phyloP scores from a whole-genome alignment of 2,888 invertebrate genomes.

The Catonia carolina region DNA sequence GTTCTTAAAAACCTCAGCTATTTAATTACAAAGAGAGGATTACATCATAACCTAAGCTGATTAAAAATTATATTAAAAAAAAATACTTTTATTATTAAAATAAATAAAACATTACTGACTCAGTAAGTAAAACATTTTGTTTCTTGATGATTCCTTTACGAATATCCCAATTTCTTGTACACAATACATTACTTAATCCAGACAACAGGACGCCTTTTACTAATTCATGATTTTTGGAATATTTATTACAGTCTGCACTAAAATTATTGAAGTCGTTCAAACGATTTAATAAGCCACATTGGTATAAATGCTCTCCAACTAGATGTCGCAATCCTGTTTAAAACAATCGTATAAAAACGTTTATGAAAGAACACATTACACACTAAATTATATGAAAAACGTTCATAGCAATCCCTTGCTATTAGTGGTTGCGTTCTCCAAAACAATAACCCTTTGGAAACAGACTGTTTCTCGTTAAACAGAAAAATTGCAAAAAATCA shows the following conservation, averaged over 20 bases:
- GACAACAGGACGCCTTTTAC: constrained; percentile 52
- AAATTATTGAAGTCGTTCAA: constrained; percentile 33
- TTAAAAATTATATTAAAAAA: no score
- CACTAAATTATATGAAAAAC: no score
- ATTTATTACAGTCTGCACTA: constrained; percentile 43
- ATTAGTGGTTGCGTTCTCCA: no score
- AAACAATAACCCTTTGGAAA: no score
- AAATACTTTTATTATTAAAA: no score
- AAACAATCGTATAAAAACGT: not conserved
- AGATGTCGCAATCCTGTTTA: constrained; percentile 51
- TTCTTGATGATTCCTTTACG: constrained; percentile 48
- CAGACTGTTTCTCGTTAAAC: no score
- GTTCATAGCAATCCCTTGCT: no score
- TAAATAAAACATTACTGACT: constrained; percentile 10
- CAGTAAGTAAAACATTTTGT: constrained; percentile 5
- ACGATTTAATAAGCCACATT: constrained; percentile 40
- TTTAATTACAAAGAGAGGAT: no score
- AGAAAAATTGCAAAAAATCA: no score
- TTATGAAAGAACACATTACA: not conserved
- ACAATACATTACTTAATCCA: constrained; percentile 51
- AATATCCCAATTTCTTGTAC: constrained; percentile 45
- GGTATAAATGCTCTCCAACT: constrained; percentile 49
- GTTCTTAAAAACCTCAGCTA: no score
- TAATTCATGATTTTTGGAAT: constrained; percentile 52
- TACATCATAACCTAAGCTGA: no score